Conservation (phyloP, 2,797 vertebrate genomes). For the Dallia pectoralis region DNA sequence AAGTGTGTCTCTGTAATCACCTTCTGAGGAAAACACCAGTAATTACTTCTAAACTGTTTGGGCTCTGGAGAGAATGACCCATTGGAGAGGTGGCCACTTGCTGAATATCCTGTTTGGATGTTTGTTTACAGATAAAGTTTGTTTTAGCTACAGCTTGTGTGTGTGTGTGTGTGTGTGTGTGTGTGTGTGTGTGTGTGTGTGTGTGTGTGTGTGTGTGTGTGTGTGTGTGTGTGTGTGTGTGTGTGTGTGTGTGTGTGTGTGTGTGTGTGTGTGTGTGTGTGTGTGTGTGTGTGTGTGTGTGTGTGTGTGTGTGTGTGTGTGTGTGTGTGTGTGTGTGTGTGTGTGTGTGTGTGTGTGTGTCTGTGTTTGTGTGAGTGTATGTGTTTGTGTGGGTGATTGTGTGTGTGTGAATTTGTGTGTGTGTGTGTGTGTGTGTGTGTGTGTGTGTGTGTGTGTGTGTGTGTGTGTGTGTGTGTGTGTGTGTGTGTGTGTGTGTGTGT, state of each 20-base stretch:
- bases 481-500: too few species aligned
- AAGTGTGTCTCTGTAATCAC: constrained; percentile 80
- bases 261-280: not conserved
- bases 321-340: not conserved
- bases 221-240: constrained; percentile 12
- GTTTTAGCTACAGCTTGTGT: constrained; percentile 72
- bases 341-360: too few species aligned
- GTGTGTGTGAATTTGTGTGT: too few species aligned
- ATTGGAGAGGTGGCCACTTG: constrained; percentile 48
- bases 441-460: not conserved
- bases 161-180: constrained; percentile 1
- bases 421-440: too few species aligned
- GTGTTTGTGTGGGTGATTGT: too few species aligned
- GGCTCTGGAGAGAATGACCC: constrained; percentile 74
- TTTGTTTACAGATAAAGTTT: constrained; percentile 65
- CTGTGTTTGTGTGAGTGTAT: too few species aligned
- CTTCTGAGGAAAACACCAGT: constrained; percentile 78
- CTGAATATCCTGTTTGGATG: constrained; percentile 60
- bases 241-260: constrained; percentile 6
- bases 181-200: constrained; percentile 22
- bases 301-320: not conserved
- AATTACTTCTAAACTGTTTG: constrained; percentile 85
- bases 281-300: not conserved
- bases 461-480: not conserved
- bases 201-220: constrained; percentile 10